These are phyloP conservation scores for Sinelater perroti DNA, from an alignment of 2,888 invertebrate species.

Conservation along the genomic window DNA sequence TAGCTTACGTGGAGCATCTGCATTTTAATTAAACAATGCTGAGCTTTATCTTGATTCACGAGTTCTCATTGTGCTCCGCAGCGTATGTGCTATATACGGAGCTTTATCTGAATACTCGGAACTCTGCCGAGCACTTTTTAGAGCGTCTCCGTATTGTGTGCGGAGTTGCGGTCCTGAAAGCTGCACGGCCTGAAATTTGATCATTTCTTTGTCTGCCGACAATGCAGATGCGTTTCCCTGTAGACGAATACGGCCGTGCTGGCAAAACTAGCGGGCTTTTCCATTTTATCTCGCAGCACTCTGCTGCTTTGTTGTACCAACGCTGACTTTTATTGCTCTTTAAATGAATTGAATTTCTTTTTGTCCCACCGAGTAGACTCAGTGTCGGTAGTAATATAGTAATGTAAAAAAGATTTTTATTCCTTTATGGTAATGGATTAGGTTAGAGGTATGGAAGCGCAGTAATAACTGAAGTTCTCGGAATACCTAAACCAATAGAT, in stretches of 20 bases:
- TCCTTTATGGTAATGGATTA: no score
- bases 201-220: constrained; percentile 23
- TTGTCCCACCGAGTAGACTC: no score
- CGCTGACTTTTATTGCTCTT: no score
- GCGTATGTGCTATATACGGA: constrained; percentile 20
- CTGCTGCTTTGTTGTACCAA: no score
- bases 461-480: no score
- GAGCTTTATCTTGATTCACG: constrained; percentile 24
- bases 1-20: constrained; percentile 12
- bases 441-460: no score
- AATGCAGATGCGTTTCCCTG: constrained; percentile 4
- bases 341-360: no score
- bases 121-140: constrained; percentile 20
- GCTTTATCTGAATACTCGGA: constrained; percentile 22
- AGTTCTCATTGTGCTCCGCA: constrained; percentile 25
- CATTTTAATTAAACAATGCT: constrained; percentile 18
- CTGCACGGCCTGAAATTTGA: constrained; percentile 14
- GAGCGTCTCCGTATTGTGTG: constrained; percentile 22
- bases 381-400: no score
- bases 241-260: neutral
- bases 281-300: no score
- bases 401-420: no score
- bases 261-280: no score
- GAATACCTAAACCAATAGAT: no score
- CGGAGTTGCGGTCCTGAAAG: constrained; percentile 18